Conservation (phyloP, 2,113 vertebrate species). For the Burhinus oedicnemus region DNA sequence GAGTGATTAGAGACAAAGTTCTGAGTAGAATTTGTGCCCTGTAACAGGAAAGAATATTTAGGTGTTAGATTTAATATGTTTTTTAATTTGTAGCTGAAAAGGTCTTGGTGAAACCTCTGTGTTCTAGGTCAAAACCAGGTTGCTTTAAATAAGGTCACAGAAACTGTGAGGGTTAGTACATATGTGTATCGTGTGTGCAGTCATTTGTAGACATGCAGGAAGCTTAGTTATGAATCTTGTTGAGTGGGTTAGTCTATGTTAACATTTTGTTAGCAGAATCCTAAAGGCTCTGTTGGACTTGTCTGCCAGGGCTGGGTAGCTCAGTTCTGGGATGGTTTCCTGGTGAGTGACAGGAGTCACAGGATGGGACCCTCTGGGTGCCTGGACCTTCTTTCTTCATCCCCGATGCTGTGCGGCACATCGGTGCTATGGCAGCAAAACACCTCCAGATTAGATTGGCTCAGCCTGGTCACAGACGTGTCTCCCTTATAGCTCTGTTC, state of each 20-base stretch:
- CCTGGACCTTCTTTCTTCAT: not conserved
- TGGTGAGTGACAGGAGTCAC: not conserved
- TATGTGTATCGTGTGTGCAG: fast-evolving
- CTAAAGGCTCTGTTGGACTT: not conserved
- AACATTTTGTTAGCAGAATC: not conserved
- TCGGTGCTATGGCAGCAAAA: fast-evolving
- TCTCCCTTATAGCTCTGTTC: not conserved
- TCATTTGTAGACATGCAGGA: not conserved
- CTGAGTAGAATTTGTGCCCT: not conserved
- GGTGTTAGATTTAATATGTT: not conserved
- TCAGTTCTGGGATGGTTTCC: not conserved
- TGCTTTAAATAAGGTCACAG: not conserved
- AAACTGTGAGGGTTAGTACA: not conserved
- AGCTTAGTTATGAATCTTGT: not conserved
- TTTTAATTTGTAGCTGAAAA: not conserved
- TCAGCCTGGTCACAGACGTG: not conserved
- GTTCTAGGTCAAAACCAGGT: not conserved
- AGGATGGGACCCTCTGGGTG: not conserved
- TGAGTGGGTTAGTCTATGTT: not conserved
- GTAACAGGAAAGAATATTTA: not conserved
- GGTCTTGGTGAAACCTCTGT: not conserved
- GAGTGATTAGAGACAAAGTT: not conserved
- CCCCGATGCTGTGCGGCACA: not conserved
- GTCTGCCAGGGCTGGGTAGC: too few species aligned
- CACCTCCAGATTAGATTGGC: not conserved